Base-by-base conservation (phyloP, 35 echinoderm and acorn worm species). In the Acanthaster planci region DNA sequence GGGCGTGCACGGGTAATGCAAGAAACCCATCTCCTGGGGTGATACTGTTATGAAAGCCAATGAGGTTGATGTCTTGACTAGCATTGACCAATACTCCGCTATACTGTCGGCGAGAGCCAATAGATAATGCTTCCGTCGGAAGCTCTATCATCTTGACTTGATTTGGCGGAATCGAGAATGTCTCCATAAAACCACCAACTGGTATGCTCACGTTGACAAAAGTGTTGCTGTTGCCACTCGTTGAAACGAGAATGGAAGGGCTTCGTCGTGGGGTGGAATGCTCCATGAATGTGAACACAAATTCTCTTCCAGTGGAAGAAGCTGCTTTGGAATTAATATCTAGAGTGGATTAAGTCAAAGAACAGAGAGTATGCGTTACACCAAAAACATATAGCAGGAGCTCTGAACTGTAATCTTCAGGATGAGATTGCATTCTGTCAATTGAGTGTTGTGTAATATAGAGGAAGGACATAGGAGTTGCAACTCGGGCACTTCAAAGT, bases 141-240 rank as follows among this genome's bases (percentile, higher is more conserved):
- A 56, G 31, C 35, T 82, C 19, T 23, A 18, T 82, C 52, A 6
- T 51, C 8, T 56, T 27, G 53, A 51, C 80, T 21, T 82, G 40
- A 57, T 36, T 55, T 82, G 80, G 80, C 35, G 56, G 80, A 22
- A 56, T 57, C 55, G 19, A 37, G 30, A 82, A 55, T 53, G 80
- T 32, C 52, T 55, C 51, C 19, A 37, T 31, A 8, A 57, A 82
- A 30, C 59, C 59, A 67, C 21, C 23, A 8, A 31, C 8, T 67
- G 59, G 59, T 19, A 67, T 7, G 1, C 59, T 67, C 7, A 67
- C 14, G 21, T 26, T 67, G 21, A 67, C 59, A 67, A 67, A 8
- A 31, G 59, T 67, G 1, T 67, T 67, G 23, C 21, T 22, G 12
- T 31, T 67, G 8, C 21, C 21, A 23, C 21, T 7, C 15, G 59